Evolutionary conservation across 2,888 invertebrate species (phyloP).

Genomic region (Plusia festucae): DNA sequence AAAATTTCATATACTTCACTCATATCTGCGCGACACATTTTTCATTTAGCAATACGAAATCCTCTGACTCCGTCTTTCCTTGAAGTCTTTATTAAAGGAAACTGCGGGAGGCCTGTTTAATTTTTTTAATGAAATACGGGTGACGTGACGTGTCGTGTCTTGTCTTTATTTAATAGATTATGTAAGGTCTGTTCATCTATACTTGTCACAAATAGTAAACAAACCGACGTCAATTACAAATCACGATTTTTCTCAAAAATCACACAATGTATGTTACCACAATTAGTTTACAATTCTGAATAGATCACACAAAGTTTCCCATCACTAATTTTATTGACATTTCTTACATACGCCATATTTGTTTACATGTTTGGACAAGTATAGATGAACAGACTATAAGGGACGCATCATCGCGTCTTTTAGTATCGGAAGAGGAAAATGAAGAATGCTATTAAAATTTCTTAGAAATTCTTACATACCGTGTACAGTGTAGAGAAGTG

Average conservation of each 20-base stretch:
- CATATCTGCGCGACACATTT: constrained; percentile 14
- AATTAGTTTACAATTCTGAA: too few species aligned
- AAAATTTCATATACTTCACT: constrained; percentile 2
- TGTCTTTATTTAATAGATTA: constrained; percentile 52
- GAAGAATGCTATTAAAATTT: background rate
- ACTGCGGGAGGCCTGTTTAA: constrained; percentile 55
- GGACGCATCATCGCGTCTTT: background rate
- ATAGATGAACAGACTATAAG: too few species aligned
- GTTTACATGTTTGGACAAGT: too few species aligned
- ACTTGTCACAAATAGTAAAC: too few species aligned
- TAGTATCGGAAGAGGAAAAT: background rate
- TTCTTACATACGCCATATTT: too few species aligned
- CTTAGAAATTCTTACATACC: background rate
- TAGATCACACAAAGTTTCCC: too few species aligned
- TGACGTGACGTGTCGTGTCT: constrained; percentile 45
- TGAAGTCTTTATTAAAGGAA: constrained; percentile 57
- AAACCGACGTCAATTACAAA: too few species aligned
- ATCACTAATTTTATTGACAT: too few species aligned
- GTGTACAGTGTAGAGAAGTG: too few species aligned
- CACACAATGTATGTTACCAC: too few species aligned
- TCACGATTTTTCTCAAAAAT: too few species aligned
- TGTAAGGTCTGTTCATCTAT: too few species aligned
- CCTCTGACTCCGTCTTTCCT: constrained; percentile 16
- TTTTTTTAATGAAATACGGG: constrained; percentile 60
- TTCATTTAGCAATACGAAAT: constrained; percentile 14